Percentiles rank a stretch among this genome's conserved stretches.
Conservation (phyloP, 2,888 invertebrate species). For the Cephonodes hylas region DNA sequence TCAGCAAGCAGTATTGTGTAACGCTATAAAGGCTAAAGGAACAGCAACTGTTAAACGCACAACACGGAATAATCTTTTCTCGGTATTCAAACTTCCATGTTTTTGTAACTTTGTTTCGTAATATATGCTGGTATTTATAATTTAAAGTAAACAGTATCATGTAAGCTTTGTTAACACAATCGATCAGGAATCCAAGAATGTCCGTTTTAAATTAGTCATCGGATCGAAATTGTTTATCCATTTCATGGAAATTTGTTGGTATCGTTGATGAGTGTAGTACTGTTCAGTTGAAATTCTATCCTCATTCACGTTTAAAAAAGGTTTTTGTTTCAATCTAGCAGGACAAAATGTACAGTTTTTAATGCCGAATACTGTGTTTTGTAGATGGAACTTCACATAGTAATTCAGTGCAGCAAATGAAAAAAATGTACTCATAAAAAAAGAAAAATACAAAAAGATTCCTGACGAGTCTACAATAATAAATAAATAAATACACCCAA, state of each 20-base stretch:
- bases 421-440: too few species aligned
- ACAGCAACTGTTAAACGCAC: slow-evolving; percentile 45
- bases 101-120: slow-evolving; percentile 19
- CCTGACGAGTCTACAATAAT: too few species aligned
- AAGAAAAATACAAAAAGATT: too few species aligned
- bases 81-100: slow-evolving; percentile 38
- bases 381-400: too few species aligned
- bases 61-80: slow-evolving; percentile 48
- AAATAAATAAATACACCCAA: too few species aligned
- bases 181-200: background rate
- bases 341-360: too few species aligned
- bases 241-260: slow-evolving; percentile 3
- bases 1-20: slow-evolving; percentile 10
- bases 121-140: background rate
- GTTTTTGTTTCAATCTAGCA: too few species aligned
- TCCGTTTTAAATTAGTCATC: slow-evolving; percentile 1
- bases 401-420: too few species aligned
- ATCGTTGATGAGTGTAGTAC: background rate
- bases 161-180: background rate
- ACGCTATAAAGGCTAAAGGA: slow-evolving; percentile 44
- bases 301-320: background rate
- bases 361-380: too few species aligned
- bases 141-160: background rate
- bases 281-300: background rate
- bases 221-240: background rate